Evolutionary conservation across 2,888 invertebrate species (phyloP), one percentile per base, ranked within the genome.

Genomic region (Cryptophagus acutangulus): DNA sequence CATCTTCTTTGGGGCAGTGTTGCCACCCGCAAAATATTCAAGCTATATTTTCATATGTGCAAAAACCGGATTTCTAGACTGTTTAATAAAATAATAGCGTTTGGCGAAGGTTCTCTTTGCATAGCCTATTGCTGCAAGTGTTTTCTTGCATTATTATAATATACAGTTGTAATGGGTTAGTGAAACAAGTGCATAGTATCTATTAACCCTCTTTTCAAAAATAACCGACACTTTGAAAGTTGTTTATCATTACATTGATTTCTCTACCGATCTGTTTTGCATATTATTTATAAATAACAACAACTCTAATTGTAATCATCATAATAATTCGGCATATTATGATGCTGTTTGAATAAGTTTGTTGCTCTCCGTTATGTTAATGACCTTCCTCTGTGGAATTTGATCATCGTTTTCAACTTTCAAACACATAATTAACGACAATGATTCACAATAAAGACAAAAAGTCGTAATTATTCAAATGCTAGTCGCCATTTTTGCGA

Each of bases 21-120:
- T n/a, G n/a, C n/a, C n/a, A n/a, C n/a, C n/a, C n/a, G n/a, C n/a
- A n/a, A n/a, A n/a, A n/a, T n/a, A n/a, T n/a, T n/a, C n/a, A n/a
- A n/a, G 24, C 24, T 20, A 8, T 20, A n/a, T 13, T 31, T 31
- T 31, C 16, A 13, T 31, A 31, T 31, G n/a, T 16, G 31, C 31
- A 31, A 31, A n/a, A 31, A 31, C 31, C 31, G 31, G 31, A 31
- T 31, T 31, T 31, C 31, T 31, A 31, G 31, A 31, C 31, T 31
- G 31, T 31, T 31, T 31, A 31, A 31, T 31, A 31, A 16, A 31
- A 31, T 31, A 31, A 31, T 31, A 31, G 31, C n/a, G n/a, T n/a
- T n/a, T n/a, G n/a, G n/a, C n/a, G n/a, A n/a, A n/a, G n/a, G n/a
- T n/a, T n/a, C n/a, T n/a, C n/a, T n/a, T n/a, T n/a, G n/a, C n/a